Conservation (phyloP, 2,113 vertebrate genomes). For the Phrynosoma platyrhinos region DNA sequence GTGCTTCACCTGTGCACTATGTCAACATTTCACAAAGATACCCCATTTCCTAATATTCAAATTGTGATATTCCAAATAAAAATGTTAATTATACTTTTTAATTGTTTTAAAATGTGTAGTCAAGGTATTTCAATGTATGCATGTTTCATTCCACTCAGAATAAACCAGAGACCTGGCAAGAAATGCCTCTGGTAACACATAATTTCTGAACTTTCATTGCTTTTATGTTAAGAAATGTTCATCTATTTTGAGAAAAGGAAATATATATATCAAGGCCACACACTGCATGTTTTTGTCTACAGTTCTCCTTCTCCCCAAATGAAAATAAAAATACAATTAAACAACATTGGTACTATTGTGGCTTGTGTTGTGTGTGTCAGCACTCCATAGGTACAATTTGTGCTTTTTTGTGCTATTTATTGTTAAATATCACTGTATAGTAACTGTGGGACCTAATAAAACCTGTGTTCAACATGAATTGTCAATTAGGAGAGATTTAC, state of each 20-base stretch:
- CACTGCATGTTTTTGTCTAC: background rate
- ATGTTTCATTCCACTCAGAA: background rate
- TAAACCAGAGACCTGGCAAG: background rate
- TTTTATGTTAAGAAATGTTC: background rate
- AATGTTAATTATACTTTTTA: too few relatives aligned
- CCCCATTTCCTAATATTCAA: background rate
- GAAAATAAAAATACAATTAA: conserved; percentile 39
- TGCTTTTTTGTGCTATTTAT: background rate
- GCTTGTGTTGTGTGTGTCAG: background rate
- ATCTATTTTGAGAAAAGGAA: background rate
- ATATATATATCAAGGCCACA: background rate
- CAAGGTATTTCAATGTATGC: too few relatives aligned
- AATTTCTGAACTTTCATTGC: background rate
- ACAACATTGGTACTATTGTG: background rate
- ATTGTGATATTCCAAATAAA: background rate
- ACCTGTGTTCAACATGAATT: too few relatives aligned
- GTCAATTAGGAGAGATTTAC: too few relatives aligned
- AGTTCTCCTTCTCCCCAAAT: background rate
- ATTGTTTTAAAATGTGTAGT: too few relatives aligned
- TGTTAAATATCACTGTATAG: too few relatives aligned
- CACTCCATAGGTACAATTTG: background rate
- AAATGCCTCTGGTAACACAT: conserved; percentile 9
- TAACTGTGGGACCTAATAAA: too few relatives aligned
- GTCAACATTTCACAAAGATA: background rate
- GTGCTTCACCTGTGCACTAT: background rate